Percentiles rank a stretch among this genome's conserved stretches.
phyloP scores from a whole-genome alignment of 2,888 invertebrate species.

The Noctua pronuba region DNA sequence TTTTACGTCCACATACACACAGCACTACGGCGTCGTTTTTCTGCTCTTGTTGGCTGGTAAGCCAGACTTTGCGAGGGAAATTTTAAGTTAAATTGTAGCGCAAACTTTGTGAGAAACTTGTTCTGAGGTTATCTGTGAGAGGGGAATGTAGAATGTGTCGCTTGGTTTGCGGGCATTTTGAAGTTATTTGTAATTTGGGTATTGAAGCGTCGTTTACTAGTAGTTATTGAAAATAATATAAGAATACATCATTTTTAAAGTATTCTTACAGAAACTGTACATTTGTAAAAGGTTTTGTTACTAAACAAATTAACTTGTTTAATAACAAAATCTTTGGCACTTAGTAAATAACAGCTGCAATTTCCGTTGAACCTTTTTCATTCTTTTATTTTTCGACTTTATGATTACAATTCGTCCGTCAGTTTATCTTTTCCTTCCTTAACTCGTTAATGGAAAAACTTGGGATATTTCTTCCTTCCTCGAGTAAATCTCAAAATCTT shows the following conservation, averaged over 20 bases:
- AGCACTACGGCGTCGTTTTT: constrained; percentile 36
- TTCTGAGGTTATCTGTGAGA: constrained; percentile 39
- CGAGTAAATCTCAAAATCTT: constrained; percentile 32
- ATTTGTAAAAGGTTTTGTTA: no score
- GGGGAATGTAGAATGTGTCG: constrained; percentile 32
- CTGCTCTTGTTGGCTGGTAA: constrained; percentile 26
- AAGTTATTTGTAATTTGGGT: constrained; percentile 7
- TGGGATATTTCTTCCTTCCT: constrained; percentile 8
- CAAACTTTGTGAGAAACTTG: constrained; percentile 54
- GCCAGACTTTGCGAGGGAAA: constrained; percentile 44
- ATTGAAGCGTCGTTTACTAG: no score
- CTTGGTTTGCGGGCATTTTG: neutral
- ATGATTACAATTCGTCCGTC: neutral
- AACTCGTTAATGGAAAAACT: constrained; percentile 13
- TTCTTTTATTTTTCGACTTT: neutral
- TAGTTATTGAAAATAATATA: neutral
- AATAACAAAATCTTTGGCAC: no score
- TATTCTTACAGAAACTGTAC: neutral
- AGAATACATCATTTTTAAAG: neutral
- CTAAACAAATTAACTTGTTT: neutral
- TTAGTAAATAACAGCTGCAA: neutral
- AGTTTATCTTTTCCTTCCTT: constrained; percentile 9
- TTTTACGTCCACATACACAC: constrained; percentile 59
- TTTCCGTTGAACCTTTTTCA: neutral
- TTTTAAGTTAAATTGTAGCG: constrained; percentile 61